Percentiles rank a stretch among this genome's conserved stretches.
Evolutionary conservation across 1,140 invertebrate genomes (phyloP).

Genomic region (Spodoptera frugiperda): DNA sequence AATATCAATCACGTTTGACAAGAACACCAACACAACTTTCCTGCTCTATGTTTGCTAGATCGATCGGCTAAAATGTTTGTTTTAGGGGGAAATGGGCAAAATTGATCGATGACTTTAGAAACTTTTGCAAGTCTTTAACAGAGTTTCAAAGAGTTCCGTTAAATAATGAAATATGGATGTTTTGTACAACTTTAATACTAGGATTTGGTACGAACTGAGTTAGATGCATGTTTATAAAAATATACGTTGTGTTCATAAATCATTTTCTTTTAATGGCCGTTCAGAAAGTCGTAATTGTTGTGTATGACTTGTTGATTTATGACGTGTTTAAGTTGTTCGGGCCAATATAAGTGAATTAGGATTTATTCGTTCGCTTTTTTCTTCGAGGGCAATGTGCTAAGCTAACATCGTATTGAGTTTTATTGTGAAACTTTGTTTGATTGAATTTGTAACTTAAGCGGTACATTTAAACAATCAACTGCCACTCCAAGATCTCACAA

Average conservation of each 20-base stretch:
- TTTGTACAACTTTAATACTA: slow-evolving; percentile 22
- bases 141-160: slow-evolving; percentile 16
- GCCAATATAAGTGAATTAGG: neutral
- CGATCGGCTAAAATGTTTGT: slow-evolving; percentile 45
- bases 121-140: slow-evolving; percentile 38
- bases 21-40: slow-evolving; percentile 20
- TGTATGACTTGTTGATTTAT: slow-evolving; percentile 24
- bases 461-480: too few species aligned
- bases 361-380: too few species aligned
- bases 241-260: slow-evolving; percentile 22
- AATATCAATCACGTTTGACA: slow-evolving; percentile 41
- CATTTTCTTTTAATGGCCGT: slow-evolving; percentile 24
- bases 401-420: neutral
- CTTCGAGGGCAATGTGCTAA: too few species aligned
- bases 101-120: slow-evolving; percentile 43
- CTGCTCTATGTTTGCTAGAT: slow-evolving; percentile 28
- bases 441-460: too few species aligned
- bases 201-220: slow-evolving; percentile 13
- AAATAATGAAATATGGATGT: slow-evolving; percentile 46
- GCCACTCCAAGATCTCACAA: too few species aligned
- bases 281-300: slow-evolving; percentile 13
- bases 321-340: slow-evolving; percentile 14
- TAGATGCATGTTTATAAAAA: slow-evolving; percentile 11
- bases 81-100: slow-evolving; percentile 31
- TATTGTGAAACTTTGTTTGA: neutral